Evolutionary conservation across 2,888 invertebrate species (phyloP), one percentile per base, ranked within the genome.

Genomic region (Adelognathus sp.): DNA sequence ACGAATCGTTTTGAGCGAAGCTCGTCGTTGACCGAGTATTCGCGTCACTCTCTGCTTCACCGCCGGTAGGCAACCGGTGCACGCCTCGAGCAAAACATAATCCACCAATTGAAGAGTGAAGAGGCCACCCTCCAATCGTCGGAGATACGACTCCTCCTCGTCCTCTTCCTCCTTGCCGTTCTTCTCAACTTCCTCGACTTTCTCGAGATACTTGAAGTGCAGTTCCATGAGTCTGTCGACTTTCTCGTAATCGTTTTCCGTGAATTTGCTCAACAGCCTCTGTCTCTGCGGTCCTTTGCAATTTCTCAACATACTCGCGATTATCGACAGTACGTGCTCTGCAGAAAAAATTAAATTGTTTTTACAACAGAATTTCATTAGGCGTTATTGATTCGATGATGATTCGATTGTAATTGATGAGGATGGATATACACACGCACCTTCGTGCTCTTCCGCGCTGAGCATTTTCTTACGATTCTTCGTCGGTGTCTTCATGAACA

Each of bases 401-500:
- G 36, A 2, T 36, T 1, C 3, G 9, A n/a, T n/a, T n/a, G 36
- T n/a, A 36, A n/a, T 3, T 9, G 4, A n/a, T 36, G 2, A 14
- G 9, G 3, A 11, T 41, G 16, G 0, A 41, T n/a, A 14, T 1
- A 3, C 2, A 24, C 3, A 16, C 18, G 11, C n/a, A 75, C 79
- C 96, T 94, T 98, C 98, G 86, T 98, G 97, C 89, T 98, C 97
- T 88, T 98, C 97, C 0, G 96, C 94, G 4, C 96, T 96, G 7
- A 97, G 92, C 56, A 97, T 93, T 85, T 96, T 95, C 88, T 96
- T 96, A 77, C 96, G 93, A 86, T 95, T 95, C 86, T 96, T 95
- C 86, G 97, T 97, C 0, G 99, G 99, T 0, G 99, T 99, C 92
- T 99, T 98, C 99, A 99, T 99, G 90, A 99, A 99, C 0, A 99